Evolutionary conservation across 2,797 vertebrate genomes (phyloP).

Genomic region (Thalassophryne amazonica): DNA sequence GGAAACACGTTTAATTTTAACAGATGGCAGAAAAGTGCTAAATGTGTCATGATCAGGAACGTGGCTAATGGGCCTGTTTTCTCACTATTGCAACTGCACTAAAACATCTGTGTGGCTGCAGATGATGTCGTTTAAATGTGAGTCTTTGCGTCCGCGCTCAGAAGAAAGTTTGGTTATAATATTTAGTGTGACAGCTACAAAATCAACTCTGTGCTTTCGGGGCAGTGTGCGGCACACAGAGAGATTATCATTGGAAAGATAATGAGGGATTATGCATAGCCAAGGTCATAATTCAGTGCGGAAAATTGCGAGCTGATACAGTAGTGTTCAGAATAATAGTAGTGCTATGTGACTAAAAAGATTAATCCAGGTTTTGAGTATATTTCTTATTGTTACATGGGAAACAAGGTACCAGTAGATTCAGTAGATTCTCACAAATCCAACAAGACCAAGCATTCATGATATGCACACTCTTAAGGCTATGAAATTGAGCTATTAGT

Average conservation of each 20-base stretch:
- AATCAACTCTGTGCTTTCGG: neutral
- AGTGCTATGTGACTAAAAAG: too few relatives aligned
- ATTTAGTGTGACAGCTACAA: neutral
- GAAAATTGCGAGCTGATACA: too few relatives aligned
- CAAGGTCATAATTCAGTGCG: neutral
- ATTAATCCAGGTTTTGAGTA: too few relatives aligned
- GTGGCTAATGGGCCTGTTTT: neutral
- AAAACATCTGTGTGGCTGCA: neutral
- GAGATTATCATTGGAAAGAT: neutral
- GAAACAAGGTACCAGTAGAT: too few relatives aligned
- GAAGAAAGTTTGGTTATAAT: neutral
- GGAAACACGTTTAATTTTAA: constrained; percentile 13
- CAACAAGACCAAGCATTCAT: too few relatives aligned
- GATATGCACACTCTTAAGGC: too few relatives aligned
- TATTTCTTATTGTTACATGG: too few relatives aligned
- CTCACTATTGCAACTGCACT: constrained; percentile 9
- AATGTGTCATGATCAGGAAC: constrained; percentile 4
- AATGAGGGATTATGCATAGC: too few relatives aligned
- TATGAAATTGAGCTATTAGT: too few relatives aligned
- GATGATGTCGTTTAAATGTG: constrained; percentile 7
- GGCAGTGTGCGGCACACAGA: neutral
- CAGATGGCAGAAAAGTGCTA: neutral
- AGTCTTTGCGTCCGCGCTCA: constrained; percentile 7
- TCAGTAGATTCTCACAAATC: too few relatives aligned
- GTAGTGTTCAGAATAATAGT: too few relatives aligned